A percentile compares a stretch with the other conserved stretches of the same genome.
Evolutionary conservation across 2,888 invertebrate genomes (phyloP).

Genomic region (Spodoptera littoralis): DNA sequence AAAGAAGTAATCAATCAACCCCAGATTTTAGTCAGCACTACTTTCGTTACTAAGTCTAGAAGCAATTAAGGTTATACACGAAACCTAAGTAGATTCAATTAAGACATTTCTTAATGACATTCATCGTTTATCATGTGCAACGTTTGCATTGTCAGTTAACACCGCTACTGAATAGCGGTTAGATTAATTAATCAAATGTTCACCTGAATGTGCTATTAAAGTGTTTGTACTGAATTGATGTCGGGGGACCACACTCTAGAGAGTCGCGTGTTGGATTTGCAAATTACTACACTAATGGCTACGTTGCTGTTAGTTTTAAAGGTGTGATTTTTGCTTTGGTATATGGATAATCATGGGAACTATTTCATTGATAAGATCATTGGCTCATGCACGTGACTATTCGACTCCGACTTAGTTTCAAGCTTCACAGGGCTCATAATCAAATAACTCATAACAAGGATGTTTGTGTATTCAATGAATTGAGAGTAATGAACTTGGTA

Average conservation of each 20-base stretch:
- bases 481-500: too few relatives aligned
- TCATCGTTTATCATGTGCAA: constrained; percentile 16
- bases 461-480: too few relatives aligned
- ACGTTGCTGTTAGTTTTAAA: not conserved
- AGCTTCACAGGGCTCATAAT: too few relatives aligned
- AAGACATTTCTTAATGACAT: constrained; percentile 14
- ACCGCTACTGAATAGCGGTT: constrained; percentile 15
- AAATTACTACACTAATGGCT: not conserved
- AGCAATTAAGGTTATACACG: not conserved
- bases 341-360: too few relatives aligned
- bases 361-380: too few relatives aligned
- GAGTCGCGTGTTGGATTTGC: not conserved
- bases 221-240: constrained; percentile 31
- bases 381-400: too few relatives aligned
- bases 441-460: too few relatives aligned
- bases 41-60: not conserved
- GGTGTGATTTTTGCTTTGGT: too few relatives aligned
- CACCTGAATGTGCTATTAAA: constrained; percentile 34
- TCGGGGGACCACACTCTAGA: constrained; percentile 13
- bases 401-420: too few relatives aligned
- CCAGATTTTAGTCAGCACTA: too few relatives aligned
- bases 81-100: constrained; percentile 7
- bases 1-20: too few relatives aligned
- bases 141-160: constrained; percentile 32
- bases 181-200: constrained; percentile 31